Conservation (phyloP, 2,888 invertebrate species). For the Mystacides longicornis region DNA sequence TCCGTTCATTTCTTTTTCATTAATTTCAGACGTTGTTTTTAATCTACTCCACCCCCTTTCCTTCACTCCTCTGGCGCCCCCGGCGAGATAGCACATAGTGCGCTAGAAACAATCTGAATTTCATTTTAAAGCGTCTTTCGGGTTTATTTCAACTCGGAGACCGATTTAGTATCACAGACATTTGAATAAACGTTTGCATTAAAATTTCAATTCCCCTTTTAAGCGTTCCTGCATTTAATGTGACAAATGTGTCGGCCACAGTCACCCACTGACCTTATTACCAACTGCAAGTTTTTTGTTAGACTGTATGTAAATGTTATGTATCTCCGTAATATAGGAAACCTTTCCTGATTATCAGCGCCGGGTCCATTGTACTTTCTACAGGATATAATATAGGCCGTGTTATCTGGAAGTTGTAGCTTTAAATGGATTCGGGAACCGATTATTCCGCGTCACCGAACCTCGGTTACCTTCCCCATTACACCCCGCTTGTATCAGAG, state of each 20-base stretch:
- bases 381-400: background rate
- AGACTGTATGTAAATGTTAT: too few relatives aligned
- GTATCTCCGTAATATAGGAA: too few relatives aligned
- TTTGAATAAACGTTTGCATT: background rate
- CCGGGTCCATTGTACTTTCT: background rate
- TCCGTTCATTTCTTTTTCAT: background rate
- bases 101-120: background rate
- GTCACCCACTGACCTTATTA: too few relatives aligned
- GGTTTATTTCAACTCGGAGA: background rate
- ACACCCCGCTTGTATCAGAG: conserved; percentile 4
- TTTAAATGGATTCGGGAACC: conserved; percentile 25
- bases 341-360: background rate
- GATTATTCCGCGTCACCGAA: conserved; percentile 24
- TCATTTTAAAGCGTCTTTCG: background rate
- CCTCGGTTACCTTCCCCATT: conserved; percentile 16
- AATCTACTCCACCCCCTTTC: too few relatives aligned
- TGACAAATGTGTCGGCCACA: too few relatives aligned
- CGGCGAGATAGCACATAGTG: background rate
- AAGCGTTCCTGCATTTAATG: background rate
- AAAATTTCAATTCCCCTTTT: background rate
- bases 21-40: background rate
- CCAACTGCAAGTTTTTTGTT: too few relatives aligned
- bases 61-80: too few relatives aligned
- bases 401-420: conserved; percentile 12
- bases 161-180: background rate